Evolutionary conservation across 2,888 invertebrate genomes (phyloP), one percentile per base, ranked within the genome.

Genomic region (Sphaerophoria taeniata): DNA sequence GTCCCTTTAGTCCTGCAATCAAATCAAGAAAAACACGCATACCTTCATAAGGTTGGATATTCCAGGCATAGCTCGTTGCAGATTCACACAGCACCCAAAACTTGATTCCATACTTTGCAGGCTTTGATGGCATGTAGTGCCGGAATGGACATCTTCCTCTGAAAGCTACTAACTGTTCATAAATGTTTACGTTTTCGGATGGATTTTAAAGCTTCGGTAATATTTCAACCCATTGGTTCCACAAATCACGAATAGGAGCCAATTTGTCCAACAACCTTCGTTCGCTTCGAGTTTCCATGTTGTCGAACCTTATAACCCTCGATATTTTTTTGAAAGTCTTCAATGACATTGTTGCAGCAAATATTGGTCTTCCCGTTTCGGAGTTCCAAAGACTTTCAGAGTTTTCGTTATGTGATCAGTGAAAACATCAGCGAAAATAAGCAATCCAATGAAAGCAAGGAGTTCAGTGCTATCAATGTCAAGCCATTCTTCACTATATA

Each of bases 151-250:
- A 73, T 39, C 73, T 36, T 16, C 43, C 60, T 31, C 74, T 39
- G 34, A 33, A 56, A 56, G 31, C 56, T 24, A 65, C 58, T 47
- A 75, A 34, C 36, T 74, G 74, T 58, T 74, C 65, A 24, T n/a
- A n/a, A n/a, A 36, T 9, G 39, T 53, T 55, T 43, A 69, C 69
- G 4, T 39, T 31, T n/a, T 69, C 43, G 43, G n/a, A 53, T 69
- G 67, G 67, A 39, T 69, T 55, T 24, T 43, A 69, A 12, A 11
- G 53, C 43, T 43, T 69, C 24, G 53, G 31, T 24, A 65, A 9
- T 49, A 31, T 51, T 6, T 36, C 4, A 43, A 53, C 55, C 43
- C 31, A 55, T 43, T 7, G 53, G 43, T 69, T 45, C 31, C 45
- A 69, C 31, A 69, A 69, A 24, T 49, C 34, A 1, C 49, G 47